Percentiles rank a stretch among this genome's conserved stretches.
These are phyloP conservation scores for Echinometra lucunter DNA, from an alignment of 53 echinoderm and acorn worm genomes.

Conservation along the genomic window DNA sequence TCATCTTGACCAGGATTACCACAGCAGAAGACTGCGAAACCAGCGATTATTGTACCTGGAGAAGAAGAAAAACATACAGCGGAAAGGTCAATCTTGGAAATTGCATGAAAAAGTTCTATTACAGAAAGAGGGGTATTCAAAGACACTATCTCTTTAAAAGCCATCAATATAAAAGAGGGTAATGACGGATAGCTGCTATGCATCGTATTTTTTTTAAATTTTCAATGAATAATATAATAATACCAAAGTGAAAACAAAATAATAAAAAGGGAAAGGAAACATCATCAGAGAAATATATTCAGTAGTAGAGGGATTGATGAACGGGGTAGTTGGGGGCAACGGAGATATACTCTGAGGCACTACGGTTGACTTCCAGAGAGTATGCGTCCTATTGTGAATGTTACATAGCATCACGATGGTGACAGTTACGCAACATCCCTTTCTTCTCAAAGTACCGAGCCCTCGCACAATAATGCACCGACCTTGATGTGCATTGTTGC, in stretches of 20 bases:
- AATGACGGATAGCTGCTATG: too few relatives aligned
- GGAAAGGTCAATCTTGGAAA: neutral
- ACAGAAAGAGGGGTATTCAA: too few relatives aligned
- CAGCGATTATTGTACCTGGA: conserved; percentile 84
- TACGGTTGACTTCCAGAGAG: neutral
- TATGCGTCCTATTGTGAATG: neutral
- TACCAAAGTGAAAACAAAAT: too few relatives aligned
- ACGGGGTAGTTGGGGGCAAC: neutral
- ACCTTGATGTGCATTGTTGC: neutral
- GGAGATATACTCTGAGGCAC: neutral
- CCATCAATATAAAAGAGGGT: too few relatives aligned
- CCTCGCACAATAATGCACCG: neutral
- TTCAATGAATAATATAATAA: too few relatives aligned
- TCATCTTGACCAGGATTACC: conserved; percentile 76
- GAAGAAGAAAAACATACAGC: neutral
- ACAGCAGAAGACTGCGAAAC: conserved; percentile 86
- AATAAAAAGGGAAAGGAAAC: too few relatives aligned
- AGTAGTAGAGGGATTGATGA: too few relatives aligned
- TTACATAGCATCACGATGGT: conserved; percentile 11
- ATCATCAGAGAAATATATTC: too few relatives aligned
- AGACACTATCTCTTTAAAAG: too few relatives aligned
- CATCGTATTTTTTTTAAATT: too few relatives aligned
- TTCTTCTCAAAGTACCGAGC: neutral
- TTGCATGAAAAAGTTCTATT: too few relatives aligned
- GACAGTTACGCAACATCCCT: neutral